These are phyloP conservation scores for Zenarchopterus dispar DNA, from an alignment of 2,797 vertebrate species.

Conservation along the genomic window DNA sequence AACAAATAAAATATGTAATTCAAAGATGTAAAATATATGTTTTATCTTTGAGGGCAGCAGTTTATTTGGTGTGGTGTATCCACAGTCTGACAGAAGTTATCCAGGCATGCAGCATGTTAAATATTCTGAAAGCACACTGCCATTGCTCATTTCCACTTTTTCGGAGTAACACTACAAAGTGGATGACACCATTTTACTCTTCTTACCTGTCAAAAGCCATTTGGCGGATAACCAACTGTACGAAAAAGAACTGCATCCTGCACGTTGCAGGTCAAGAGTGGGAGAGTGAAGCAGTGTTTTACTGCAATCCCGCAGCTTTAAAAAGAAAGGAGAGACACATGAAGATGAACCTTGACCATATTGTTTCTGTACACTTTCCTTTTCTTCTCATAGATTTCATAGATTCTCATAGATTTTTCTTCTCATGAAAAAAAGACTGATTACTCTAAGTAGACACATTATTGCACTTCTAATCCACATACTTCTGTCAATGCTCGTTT, in stretches of 20 bases:
- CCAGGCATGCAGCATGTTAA: constrained; percentile 42
- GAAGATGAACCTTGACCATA: constrained; percentile 85
- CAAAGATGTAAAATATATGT: constrained; percentile 15
- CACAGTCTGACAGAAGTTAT: constrained; percentile 51
- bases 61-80: constrained; percentile 22
- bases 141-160: constrained; percentile 76
- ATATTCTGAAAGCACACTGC: constrained; percentile 43
- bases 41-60: constrained; percentile 24
- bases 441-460: constrained; percentile 94
- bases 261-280: not conserved
- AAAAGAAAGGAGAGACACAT: constrained; percentile 9
- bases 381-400: constrained; percentile 91
- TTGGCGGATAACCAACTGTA: constrained; percentile 82
- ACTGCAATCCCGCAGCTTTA: too few relatives aligned
- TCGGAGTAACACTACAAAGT: constrained; percentile 82
- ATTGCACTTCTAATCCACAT: constrained; percentile 90
- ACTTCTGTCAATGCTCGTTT: constrained; percentile 93
- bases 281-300: not conserved
- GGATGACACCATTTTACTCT: constrained; percentile 82
- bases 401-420: too few relatives aligned
- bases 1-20: constrained; percentile 24
- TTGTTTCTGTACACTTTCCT: constrained; percentile 87
- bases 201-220: constrained; percentile 87
- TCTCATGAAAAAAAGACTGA: too few relatives aligned
- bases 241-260: constrained; percentile 32